phyloP scores from a whole-genome alignment of 1,140 invertebrate genomes.

The Penaeus japonicus region DNA sequence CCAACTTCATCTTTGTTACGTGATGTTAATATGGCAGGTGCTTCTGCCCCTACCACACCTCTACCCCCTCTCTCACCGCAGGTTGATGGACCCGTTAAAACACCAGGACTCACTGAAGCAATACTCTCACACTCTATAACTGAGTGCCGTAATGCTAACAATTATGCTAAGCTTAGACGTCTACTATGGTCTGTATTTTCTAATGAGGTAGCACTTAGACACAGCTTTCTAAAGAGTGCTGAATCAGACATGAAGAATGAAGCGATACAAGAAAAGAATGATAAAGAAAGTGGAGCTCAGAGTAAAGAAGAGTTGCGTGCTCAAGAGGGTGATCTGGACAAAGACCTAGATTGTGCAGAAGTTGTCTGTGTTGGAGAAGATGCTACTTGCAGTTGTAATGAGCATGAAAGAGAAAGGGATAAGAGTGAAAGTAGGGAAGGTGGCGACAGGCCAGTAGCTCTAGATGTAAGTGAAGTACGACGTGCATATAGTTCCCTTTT shows the following conservation, averaged over 20 bases:
- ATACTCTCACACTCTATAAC: conserved; percentile 26
- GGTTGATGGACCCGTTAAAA: neutral
- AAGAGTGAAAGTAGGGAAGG: conserved; percentile 4
- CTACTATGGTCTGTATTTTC: conserved; percentile 71
- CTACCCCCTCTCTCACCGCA: conserved; percentile 19
- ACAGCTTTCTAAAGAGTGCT: conserved; percentile 41
- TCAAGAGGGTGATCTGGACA: conserved; percentile 81
- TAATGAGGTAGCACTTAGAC: conserved; percentile 61
- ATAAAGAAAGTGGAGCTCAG: conserved; percentile 63
- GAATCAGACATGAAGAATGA: conserved; percentile 65
- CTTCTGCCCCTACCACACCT: conserved; percentile 16
- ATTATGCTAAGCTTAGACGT: conserved; percentile 50
- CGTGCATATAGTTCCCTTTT: conserved; percentile 72
- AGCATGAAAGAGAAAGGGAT: neutral
- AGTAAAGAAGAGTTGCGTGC: conserved; percentile 75
- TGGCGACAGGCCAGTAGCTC: conserved; percentile 48
- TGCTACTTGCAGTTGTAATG: conserved; percentile 27
- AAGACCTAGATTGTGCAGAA: conserved; percentile 78
- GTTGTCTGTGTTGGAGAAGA: conserved; percentile 42
- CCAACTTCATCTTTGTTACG: conserved; percentile 72
- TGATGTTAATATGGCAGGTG: conserved; percentile 49
- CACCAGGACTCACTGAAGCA: conserved; percentile 42
- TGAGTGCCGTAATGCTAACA: conserved; percentile 45
- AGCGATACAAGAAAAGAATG: conserved; percentile 62
- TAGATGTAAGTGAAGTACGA: conserved; percentile 69